A percentile compares a stretch with the other conserved stretches of the same genome.
phyloP scores from a whole-genome alignment of 1,140 invertebrate genomes.

The Megalonaias nervosa region DNA sequence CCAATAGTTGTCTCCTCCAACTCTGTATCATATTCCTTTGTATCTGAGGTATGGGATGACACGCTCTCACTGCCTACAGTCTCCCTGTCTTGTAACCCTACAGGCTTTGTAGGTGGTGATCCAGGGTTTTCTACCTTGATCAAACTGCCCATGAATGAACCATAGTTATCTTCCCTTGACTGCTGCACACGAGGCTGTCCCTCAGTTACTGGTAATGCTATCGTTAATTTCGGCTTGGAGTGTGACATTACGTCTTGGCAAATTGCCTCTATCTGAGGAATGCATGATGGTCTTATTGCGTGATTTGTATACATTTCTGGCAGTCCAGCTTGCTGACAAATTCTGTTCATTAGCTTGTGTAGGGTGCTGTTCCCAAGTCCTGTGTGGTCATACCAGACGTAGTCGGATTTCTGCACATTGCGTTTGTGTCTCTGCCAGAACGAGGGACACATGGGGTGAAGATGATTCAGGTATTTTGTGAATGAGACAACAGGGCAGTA shows the following conservation, averaged over 20 bases:
- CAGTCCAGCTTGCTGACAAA: conserved; percentile 43
- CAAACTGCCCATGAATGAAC: too few relatives aligned
- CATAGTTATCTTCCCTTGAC: too few relatives aligned
- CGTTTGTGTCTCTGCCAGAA: conserved; percentile 66
- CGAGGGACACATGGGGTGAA: conserved; percentile 63
- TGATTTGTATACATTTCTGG: conserved; percentile 63
- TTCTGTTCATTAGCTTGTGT: conserved; percentile 61
- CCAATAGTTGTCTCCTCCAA: too few relatives aligned
- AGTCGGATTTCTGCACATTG: conserved; percentile 52
- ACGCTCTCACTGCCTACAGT: too few relatives aligned
- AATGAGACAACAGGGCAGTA: conserved; percentile 60
- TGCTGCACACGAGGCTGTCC: too few relatives aligned
- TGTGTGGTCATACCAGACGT: conserved; percentile 64
- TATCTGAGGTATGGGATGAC: too few relatives aligned
- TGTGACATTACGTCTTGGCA: conserved; percentile 24
- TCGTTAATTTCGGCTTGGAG: too few relatives aligned
- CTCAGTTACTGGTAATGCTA: too few relatives aligned
- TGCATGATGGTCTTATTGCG: conserved; percentile 58
- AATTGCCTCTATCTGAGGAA: conserved; percentile 58
- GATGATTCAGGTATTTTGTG: conserved; percentile 57
- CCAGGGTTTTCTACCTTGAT: too few relatives aligned
- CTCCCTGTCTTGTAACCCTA: too few relatives aligned
- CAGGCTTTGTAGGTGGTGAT: too few relatives aligned
- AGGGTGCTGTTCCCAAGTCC: conserved; percentile 60
- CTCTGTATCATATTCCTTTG: too few relatives aligned